Evolutionary conservation across 2,113 vertebrate genomes (phyloP).

Genomic region (Erpornis zantholeuca): DNA sequence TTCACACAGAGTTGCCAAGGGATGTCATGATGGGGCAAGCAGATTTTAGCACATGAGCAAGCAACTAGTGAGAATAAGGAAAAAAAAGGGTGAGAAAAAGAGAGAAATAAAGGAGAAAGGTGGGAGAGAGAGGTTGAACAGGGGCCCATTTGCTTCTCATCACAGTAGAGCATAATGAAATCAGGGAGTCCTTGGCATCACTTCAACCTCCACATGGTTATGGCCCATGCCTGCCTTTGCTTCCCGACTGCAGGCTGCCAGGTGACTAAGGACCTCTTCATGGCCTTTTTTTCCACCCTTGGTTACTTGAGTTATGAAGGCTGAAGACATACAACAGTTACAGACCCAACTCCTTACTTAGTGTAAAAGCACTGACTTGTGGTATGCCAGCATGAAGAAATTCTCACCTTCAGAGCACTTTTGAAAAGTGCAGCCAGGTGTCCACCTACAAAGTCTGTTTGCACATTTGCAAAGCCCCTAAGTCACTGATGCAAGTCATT

Average conservation of each 20-base stretch:
- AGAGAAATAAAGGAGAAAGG: not conserved
- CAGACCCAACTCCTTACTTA: not conserved
- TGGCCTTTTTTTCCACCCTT: not conserved
- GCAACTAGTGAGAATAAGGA: not conserved
- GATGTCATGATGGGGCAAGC: not conserved
- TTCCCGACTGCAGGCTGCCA: accelerated
- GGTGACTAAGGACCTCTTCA: not conserved
- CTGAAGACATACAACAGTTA: not conserved
- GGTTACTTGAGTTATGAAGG: not conserved
- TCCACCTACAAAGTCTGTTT: not conserved
- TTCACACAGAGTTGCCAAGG: not conserved
- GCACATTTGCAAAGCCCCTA: not conserved
- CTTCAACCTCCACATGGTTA: not conserved
- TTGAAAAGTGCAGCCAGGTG: not conserved
- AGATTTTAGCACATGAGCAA: not conserved
- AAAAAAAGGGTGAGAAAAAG: not conserved
- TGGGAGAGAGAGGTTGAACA: not conserved
- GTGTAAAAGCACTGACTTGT: not conserved
- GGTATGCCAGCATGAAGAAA: not conserved
- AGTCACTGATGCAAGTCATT: not conserved
- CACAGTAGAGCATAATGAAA: not conserved
- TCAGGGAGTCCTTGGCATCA: not conserved
- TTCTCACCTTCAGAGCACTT: not conserved
- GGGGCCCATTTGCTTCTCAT: not conserved
- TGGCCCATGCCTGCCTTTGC: not conserved